Base-by-base conservation (phyloP, 2,888 invertebrate species). In the Vannuccia rotundouncinata region DNA sequence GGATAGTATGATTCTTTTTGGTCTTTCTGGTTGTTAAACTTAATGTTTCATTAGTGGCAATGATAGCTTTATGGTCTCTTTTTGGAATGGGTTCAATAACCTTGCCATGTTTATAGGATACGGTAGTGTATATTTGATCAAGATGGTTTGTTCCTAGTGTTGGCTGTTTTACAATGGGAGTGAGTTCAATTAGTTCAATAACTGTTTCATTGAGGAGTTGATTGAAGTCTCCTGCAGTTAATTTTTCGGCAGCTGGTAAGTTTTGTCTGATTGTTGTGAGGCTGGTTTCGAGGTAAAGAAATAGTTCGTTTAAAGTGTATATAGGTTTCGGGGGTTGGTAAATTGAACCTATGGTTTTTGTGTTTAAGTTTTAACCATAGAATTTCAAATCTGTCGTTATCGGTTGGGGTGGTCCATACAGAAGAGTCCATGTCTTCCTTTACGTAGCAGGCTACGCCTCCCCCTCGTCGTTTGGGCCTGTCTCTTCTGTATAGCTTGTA, bases 91-190 rank as follows among this genome's bases (percentile, higher is more conserved):
- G 45, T 45, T 45, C 45, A 45, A 45, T 45, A 17, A 45, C 45
- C 45, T 45, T 45, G 45, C 5, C 45, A 45, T 45, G 45, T 45
- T 45, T 45, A 45, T 45, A 45, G 45, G 45, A 45, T 66, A 66
- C 25, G 22, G 66, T 66, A 66, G 66, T 66, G 66, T 66, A 66
- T 66, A 66, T 66, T 66, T 66, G 66, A 66, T 66, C 66, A 22
- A 66, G 66, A 22, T 66, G 25, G 66, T 66, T 66, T 22, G 66
- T 66, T 5, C 17, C 66, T 66, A 17, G 66, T 66, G 66, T 66
- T 66, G 66, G 66, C 25, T 66, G 66, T 66, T 66, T 66, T 27
- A 66, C 66, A 66, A 66, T 66, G 66, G 66, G 66, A 22, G 66
- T 66, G 17, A 66, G 66, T 66, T 27, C 22, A 22, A 27, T 66